Conservation (phyloP, 2,113 vertebrate species). For the Tyto alba region DNA sequence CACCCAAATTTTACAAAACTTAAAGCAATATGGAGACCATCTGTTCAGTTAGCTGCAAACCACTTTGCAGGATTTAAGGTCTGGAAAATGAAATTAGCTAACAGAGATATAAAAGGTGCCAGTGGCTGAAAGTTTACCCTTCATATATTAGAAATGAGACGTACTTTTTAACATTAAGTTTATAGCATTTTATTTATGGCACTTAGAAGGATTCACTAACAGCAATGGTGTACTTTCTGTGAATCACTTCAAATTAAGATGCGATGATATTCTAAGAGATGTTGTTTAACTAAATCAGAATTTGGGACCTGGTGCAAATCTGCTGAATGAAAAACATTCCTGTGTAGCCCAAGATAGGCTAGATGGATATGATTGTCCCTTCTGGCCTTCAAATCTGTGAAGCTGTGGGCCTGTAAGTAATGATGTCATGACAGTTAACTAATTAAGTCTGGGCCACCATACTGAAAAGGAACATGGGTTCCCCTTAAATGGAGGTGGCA, state of each 20-base stretch:
- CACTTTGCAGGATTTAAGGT: neutral
- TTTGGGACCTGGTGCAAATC: neutral
- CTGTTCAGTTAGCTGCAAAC: conserved; percentile 9
- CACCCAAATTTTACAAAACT: conserved; percentile 7
- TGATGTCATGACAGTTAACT: neutral
- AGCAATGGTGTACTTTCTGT: neutral
- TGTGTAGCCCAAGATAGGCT: neutral
- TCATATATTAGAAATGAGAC: neutral
- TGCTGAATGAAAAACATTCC: neutral
- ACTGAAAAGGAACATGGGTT: neutral
- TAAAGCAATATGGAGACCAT: neutral
- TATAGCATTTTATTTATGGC: neutral
- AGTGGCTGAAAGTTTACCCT: neutral
- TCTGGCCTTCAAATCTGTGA: neutral
- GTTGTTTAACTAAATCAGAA: neutral
- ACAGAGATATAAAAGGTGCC: neutral
- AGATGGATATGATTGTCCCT: neutral
- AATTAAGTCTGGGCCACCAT: neutral
- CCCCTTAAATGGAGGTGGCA: neutral
- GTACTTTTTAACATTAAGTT: neutral
- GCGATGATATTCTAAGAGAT: neutral
- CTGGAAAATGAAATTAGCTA: neutral
- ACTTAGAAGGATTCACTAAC: neutral
- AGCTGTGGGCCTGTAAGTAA: neutral
- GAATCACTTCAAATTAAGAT: neutral